Base-by-base conservation (phyloP, 2,113 vertebrate species). In the Pogonocichla stellata region DNA sequence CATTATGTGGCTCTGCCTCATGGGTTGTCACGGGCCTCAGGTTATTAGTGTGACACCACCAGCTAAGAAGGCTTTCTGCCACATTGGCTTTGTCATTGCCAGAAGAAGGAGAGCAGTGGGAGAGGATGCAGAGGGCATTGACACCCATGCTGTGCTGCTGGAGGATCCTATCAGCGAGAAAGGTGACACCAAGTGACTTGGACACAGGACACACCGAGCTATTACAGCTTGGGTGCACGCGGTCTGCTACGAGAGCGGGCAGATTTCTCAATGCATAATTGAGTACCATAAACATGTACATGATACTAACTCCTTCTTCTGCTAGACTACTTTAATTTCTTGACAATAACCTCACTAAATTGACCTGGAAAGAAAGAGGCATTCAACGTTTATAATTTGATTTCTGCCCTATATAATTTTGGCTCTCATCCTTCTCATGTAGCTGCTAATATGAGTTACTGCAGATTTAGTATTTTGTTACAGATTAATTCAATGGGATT, bases 401-500 rank as follows among this genome's bases (percentile, higher is more conserved):
- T 95, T 92, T 93, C 60, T 88, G 85, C 64, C 75, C 95, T 94
- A 47, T 64, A 94, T 90, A 36, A 48, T 74, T 90, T 88, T 93
- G 92, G 75, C 80, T 96, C 64, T 28, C 26, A 14, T 94, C 67
- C 82, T 87, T 65, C 54, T 82, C 90, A 45, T 57, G 57, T 56
- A 77, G 67, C 77, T 82, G 81, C 90, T 83, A 92, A 73, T 69
- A 85, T 4, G 79, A 95, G 78, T 83, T 93, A 78, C 67, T 92
- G 85, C 60, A 92, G 74, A 64, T 94, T 90, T 90, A 50, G 72
- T 88, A 73, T 92, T 95, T 93, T 71, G 79, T 90, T 93, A 90
- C 62, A 94, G 73, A 91, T 96, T 66, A 95, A 88, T 95, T 95
- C 87, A 94, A 80, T 88, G 85, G 75, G 86, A 86, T 88, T 96